Base-by-base conservation (phyloP, 2,797 vertebrate genomes). In the Helicolenus hilgendorfi region DNA sequence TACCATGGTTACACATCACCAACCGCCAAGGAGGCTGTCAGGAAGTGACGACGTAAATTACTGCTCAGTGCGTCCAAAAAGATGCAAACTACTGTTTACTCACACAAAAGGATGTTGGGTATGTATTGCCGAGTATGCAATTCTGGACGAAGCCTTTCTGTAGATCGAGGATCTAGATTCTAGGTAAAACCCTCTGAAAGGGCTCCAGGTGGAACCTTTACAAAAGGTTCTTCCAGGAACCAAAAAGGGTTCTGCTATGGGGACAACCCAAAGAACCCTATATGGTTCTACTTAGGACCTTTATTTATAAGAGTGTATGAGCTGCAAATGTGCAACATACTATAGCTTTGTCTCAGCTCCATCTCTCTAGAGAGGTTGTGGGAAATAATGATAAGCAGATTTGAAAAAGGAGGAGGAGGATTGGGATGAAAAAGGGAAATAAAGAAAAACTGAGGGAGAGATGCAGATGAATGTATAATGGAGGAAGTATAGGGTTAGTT, bases 301-400 rank as follows among this genome's bases (percentile, higher is more conserved):
- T 53, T n/a, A 53, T 20, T 53, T 9, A 18, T 53, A 53, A 53
- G 45, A 53, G 45, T 53, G 0, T n/a, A 36, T 53, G 49, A 78
- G 65, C 59, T 18, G 13, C 22, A 29, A 63, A 56, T 59, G 62
- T 79, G 22, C 33, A 64, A 0, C 9, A 15, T 56, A 26, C 18
- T 56, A 6, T 20, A 24, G 45, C 27, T 35, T 36, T 53, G 56
- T 70, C 14, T 70, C 27, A 9, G 18, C 53, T 53, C 36, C 20
- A 2, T 72, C 33, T 72, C 49, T 81, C 4, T 24, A 22, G 67
- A 73, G 62, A 38, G 63, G 53, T 58, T 87, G 45, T 85, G 62
- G n/a, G 27, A 29, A 79, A 58, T 31, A 18, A 73, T 49, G 58
- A 83, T 78, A 20, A 83, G 36, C 29, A 83, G 56, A 87, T 81